Percentiles rank a stretch among this genome's conserved stretches.
Evolutionary conservation across 1,140 invertebrate genomes (phyloP).

Genomic region (Galendromus occidentalis): DNA sequence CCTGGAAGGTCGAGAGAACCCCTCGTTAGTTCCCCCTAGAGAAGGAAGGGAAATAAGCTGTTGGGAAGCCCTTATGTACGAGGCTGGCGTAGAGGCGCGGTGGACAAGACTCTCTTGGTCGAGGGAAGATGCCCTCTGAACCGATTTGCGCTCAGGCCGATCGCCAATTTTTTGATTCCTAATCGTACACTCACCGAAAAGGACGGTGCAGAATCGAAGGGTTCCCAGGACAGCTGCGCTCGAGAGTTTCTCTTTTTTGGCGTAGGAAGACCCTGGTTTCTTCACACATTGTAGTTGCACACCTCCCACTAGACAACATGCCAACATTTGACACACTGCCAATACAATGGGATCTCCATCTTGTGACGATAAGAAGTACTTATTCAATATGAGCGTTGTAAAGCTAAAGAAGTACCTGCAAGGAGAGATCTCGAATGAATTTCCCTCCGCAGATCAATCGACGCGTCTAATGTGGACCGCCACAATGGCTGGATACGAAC

Average conservation of each 20-base stretch:
- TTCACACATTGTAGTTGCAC: conserved; percentile 8
- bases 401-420: conserved; percentile 33
- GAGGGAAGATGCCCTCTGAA: neutral
- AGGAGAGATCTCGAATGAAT: neutral
- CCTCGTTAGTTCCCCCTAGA: conserved; percentile 9
- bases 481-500: too few relatives aligned
- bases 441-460: too few relatives aligned
- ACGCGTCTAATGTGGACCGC: too few relatives aligned
- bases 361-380: conserved; percentile 55
- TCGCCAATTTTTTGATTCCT: too few relatives aligned
- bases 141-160: too few relatives aligned
- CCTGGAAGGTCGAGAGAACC: conserved; percentile 44
- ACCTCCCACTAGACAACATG: conserved; percentile 7
- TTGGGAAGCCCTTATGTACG: neutral
- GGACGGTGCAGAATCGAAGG: conserved; percentile 23
- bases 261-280: neutral
- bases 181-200: conserved; percentile 45
- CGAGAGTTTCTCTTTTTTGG: neutral
- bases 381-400: conserved; percentile 55
- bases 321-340: conserved; percentile 34
- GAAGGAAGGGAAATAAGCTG: too few relatives aligned
- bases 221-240: conserved; percentile 10
- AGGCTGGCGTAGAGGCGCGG: neutral
- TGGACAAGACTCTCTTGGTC: neutral
- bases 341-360: conserved; percentile 55